Conservation (phyloP, 1,140 invertebrate species). For the Drosophila mayri region DNA sequence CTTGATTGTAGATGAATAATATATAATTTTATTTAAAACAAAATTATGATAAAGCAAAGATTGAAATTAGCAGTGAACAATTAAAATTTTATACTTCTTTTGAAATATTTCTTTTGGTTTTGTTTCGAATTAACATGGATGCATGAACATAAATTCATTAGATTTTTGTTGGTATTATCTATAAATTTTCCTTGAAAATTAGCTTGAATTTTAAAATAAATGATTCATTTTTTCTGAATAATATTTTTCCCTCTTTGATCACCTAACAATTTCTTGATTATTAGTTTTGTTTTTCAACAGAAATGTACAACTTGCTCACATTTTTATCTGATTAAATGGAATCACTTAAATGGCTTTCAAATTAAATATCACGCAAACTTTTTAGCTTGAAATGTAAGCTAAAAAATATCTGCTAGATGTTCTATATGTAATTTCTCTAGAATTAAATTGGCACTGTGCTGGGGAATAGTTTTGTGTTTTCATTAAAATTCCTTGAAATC, state of each 20-base stretch:
- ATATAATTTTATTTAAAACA: not conserved
- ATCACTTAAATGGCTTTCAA: constrained; percentile 3
- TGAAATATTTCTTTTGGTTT: not conserved
- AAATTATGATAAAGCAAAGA: not conserved
- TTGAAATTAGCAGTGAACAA: not conserved
- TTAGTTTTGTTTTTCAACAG: not conserved
- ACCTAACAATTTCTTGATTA: not conserved
- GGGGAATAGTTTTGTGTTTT: constrained; percentile 6
- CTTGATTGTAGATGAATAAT: not conserved
- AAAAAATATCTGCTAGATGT: not conserved
- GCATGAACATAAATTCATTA: not conserved
- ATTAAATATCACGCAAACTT: constrained; percentile 2
- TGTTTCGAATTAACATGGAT: not conserved
- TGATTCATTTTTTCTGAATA: not conserved
- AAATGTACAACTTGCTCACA: not conserved
- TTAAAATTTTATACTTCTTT: no score
- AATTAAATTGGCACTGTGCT: constrained; percentile 14
- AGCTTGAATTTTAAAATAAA: no score
- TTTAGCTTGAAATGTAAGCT: constrained; percentile 7
- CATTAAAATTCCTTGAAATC: constrained; percentile 44
- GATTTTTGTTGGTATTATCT: not conserved
- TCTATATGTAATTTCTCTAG: not conserved
- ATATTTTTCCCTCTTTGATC: not conserved
- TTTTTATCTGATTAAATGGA: constrained; percentile 16
- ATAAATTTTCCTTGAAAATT: not conserved